A percentile compares a stretch with the other conserved stretches of the same genome.
phyloP scores from a whole-genome alignment of 2,113 vertebrate species.

The Perca schrenkii region DNA sequence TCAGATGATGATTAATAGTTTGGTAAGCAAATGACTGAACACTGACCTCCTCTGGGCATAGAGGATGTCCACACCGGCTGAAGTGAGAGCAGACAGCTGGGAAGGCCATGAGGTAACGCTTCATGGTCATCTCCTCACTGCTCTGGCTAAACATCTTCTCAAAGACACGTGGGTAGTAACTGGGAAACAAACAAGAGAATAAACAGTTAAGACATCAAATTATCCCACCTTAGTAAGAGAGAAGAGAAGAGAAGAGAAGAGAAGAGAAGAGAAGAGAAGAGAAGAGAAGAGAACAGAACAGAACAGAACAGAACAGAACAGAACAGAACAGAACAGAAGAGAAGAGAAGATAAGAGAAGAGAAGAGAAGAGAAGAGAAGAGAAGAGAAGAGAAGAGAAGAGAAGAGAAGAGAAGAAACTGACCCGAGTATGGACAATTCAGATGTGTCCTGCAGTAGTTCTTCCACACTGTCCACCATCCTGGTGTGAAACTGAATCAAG shows the following conservation, averaged over 20 bases:
- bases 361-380: background rate
- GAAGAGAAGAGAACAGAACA: background rate
- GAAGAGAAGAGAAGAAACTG: slow-evolving; percentile 45
- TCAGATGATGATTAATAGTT: background rate
- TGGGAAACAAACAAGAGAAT: slow-evolving; percentile 50
- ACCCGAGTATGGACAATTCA: slow-evolving; percentile 91
- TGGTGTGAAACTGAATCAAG: slow-evolving; percentile 92
- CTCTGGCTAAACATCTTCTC: slow-evolving; percentile 91
- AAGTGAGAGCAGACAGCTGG: slow-evolving; percentile 89
- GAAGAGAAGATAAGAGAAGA: background rate
- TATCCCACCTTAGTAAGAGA: background rate
- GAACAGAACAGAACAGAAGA: too few relatives aligned
- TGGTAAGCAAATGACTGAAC: slow-evolving; percentile 33
- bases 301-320: too few relatives aligned
- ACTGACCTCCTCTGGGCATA: slow-evolving; percentile 96
- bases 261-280: background rate
- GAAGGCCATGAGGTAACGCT: slow-evolving; percentile 90
- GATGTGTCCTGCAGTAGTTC: slow-evolving; percentile 88
- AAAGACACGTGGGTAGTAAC: slow-evolving; percentile 88
- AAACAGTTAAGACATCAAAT: background rate
- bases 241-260: background rate
- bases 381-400: background rate
- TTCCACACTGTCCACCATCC: slow-evolving; percentile 88
- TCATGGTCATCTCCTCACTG: slow-evolving; percentile 86
- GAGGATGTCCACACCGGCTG: slow-evolving; percentile 83